Evolutionary conservation across 2,797 vertebrate species (phyloP), one percentile per base, ranked within the genome.

Genomic region (Sebastes hubbsi): DNA sequence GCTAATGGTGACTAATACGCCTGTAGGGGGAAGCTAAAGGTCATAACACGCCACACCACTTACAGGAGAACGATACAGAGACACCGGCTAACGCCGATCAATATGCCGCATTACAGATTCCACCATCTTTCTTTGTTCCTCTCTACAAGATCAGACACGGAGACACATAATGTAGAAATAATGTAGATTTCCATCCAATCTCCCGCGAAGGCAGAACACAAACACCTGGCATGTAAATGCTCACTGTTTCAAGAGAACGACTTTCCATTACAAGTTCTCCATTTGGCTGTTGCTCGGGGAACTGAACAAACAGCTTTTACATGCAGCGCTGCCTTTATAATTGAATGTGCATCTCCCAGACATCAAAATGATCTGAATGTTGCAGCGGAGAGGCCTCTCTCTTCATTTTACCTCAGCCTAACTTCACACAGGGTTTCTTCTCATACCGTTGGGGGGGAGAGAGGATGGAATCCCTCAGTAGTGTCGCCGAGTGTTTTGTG

Each of bases 401-500:
- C 88, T 92, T 90, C 85, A 86, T 91, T 91, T 93, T 87, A 88
- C 89, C 89, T 91, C 87, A 85, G 90, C 81, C 87, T 76, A 78
- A 94, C 88, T 91, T 94, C 89, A 87, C 80, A 91, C 77, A 84
- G 78, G 81, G 78, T 80, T 85, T 88, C 89, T 89, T 88, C 80
- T 78, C 80, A 46, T 84, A 72, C 85, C 67, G 14, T 22, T 80
- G 64, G 80, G 83, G 81, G 64, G 78, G 14, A 14, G 13, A 79
- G 86, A 69, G 81, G 89, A 88, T 77, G 79, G 87, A 92, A 88
- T 93, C 90, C 89, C 91, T 90, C 88, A 77, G 87, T 74, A 72
- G 83, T 94, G 91, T 91, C 83, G 83, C 88, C 77, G 90, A 92
- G 79, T 96, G 93, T 96, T 96, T 95, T 96, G 92, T 95, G 94